Conservation (phyloP, 1,140 invertebrate genomes). For the Diorhabda sublineata region DNA sequence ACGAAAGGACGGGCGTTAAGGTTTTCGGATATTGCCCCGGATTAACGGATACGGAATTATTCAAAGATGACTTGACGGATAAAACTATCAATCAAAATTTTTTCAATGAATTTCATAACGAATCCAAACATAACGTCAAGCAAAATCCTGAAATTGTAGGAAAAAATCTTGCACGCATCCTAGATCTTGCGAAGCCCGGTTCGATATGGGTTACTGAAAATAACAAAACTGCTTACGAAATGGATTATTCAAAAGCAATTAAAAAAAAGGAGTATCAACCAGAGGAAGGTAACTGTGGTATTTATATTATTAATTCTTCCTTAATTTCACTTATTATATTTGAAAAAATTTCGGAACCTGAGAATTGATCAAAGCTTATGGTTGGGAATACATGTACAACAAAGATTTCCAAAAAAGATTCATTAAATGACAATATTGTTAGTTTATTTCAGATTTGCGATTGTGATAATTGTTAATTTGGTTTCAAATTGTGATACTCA, state of each 20-base stretch:
- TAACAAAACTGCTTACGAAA: constrained; percentile 36
- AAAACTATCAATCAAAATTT: constrained; percentile 36
- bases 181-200: constrained; percentile 35
- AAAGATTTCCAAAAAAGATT: no score
- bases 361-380: no score
- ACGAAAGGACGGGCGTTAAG: constrained; percentile 35
- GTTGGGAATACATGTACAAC: no score
- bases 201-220: constrained; percentile 41
- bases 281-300: no score
- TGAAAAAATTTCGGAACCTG: no score
- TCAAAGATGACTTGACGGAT: constrained; percentile 25
- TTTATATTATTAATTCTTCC: no score
- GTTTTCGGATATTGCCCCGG: constrained; percentile 37
- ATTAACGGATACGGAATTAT: constrained; percentile 33
- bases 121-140: constrained; percentile 29
- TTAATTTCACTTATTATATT: no score
- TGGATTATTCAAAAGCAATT: constrained; percentile 30
- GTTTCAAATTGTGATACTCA: no score
- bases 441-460: no score
- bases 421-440: no score
- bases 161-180: constrained; percentile 30
- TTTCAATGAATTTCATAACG: constrained; percentile 32
- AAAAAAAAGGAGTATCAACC: constrained; percentile 11
- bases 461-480: no score
- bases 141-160: constrained; percentile 32